Conservation (phyloP, 2,113 vertebrate species). For the Mixornis gularis region DNA sequence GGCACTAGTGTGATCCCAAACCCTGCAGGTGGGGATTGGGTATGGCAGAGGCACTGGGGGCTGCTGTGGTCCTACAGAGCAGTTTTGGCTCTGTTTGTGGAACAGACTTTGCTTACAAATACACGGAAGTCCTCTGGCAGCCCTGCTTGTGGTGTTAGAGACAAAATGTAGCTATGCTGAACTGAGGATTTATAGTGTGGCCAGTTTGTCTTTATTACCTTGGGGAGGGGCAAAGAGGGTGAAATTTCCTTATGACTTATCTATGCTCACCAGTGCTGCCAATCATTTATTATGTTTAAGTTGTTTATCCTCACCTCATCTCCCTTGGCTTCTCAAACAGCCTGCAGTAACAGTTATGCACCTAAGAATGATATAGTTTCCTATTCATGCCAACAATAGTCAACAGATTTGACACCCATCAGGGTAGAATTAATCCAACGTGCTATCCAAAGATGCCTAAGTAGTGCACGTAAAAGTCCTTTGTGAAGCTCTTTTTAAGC, state of each 20-base stretch:
- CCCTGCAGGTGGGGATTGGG: accelerated
- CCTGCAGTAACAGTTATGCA: background rate
- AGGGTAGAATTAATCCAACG: background rate
- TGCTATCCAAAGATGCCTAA: background rate
- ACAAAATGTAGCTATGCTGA: background rate
- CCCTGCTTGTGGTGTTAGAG: background rate
- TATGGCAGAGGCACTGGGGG: accelerated
- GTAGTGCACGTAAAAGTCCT: background rate
- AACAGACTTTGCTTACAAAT: background rate
- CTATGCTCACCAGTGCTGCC: background rate
- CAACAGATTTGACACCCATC: background rate
- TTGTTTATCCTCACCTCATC: background rate
- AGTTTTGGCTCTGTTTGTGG: background rate
- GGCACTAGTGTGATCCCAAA: accelerated
- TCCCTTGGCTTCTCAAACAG: background rate
- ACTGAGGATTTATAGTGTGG: background rate
- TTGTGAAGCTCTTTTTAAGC: background rate
- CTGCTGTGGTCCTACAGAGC: background rate
- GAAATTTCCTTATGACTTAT: background rate
- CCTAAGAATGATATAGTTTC: background rate
- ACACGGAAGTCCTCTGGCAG: background rate
- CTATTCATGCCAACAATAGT: background rate
- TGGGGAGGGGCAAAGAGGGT: background rate
- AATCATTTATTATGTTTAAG: background rate
- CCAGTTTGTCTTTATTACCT: accelerated